Conservation (phyloP, 1,140 invertebrate species). For the Papilio helenus region DNA sequence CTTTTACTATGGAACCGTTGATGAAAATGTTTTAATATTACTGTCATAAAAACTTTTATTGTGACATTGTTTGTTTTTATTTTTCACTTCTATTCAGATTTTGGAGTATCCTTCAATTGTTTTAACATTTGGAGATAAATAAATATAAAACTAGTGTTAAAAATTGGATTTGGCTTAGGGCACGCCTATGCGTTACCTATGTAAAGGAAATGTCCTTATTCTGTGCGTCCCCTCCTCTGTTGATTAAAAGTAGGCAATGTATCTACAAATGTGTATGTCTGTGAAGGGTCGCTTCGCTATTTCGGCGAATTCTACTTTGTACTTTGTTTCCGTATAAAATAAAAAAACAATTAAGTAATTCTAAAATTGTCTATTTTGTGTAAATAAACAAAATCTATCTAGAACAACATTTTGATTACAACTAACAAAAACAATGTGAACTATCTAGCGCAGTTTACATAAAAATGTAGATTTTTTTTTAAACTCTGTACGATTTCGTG, state of each 20-base stretch:
- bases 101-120: background rate
- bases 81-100: background rate
- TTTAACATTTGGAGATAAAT: too few species aligned
- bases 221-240: too few species aligned
- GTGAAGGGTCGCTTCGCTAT: too few species aligned
- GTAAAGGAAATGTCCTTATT: too few species aligned
- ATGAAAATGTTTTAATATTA: slow-evolving; percentile 22
- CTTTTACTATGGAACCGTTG: slow-evolving; percentile 3
- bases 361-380: background rate
- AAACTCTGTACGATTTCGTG: slow-evolving; percentile 10
- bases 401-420: background rate
- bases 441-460: background rate
- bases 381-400: background rate
- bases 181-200: too few species aligned
- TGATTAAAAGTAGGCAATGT: too few species aligned
- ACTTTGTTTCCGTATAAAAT: too few species aligned
- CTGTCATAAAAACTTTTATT: background rate
- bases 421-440: slow-evolving; percentile 6
- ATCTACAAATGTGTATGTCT: too few species aligned
- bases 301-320: too few species aligned
- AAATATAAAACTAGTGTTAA: too few species aligned
- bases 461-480: background rate
- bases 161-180: too few species aligned
- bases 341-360: too few species aligned
- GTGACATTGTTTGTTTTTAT: background rate